These are phyloP conservation scores for Perodicticus potto DNA, from an alignment of 2,797 vertebrate genomes.

Conservation along the genomic window DNA sequence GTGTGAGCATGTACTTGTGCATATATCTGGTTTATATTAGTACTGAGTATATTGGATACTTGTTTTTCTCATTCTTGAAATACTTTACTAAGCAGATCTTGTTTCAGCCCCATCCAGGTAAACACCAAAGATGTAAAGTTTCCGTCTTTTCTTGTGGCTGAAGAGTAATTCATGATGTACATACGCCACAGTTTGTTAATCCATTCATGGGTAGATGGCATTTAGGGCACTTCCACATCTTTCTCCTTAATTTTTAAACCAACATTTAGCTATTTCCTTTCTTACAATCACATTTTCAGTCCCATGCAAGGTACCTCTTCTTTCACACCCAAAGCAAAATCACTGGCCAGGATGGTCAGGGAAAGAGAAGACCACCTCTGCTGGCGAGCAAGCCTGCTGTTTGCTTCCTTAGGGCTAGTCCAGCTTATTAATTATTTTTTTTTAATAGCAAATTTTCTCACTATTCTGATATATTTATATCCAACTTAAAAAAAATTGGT, in stretches of 20 bases:
- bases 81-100: no score
- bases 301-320: neutral
- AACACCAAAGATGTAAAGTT: no score
- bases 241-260: neutral
- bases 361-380: neutral
- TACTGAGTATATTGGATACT: no score
- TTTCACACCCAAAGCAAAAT: neutral
- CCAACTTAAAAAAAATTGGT: neutral
- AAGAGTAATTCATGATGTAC: no score
- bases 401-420: neutral
- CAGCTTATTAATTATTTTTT: neutral
- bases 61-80: no score
- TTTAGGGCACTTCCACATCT: no score
- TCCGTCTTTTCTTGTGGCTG: no score
- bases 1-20: no score
- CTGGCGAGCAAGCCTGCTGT: neutral
- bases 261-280: neutral
- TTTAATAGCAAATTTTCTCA: neutral
- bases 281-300: neutral
- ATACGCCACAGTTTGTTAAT: no score
- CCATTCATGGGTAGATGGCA: no score
- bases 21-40: no score
- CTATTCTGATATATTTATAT: neutral
- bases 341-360: neutral
- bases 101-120: no score